Evolutionary conservation across 2,888 invertebrate species (phyloP).

Genomic region (Drosophila mettleri): DNA sequence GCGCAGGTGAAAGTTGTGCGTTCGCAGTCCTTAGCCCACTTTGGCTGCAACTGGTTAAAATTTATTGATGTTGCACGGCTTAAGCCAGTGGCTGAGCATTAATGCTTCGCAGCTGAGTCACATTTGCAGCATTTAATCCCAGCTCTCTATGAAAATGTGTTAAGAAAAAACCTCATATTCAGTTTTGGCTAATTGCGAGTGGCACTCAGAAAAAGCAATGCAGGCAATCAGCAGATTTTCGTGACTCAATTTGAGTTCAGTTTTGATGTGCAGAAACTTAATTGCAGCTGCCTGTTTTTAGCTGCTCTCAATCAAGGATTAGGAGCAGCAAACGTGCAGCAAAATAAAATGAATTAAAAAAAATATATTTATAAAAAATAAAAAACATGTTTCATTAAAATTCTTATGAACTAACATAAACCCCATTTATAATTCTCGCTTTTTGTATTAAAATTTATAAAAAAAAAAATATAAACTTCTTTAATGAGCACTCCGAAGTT

Average conservation of each 20-base stretch:
- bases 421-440: too few species aligned
- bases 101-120: conserved; percentile 1
- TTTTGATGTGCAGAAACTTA: neutral
- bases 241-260: neutral
- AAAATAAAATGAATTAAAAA: too few species aligned
- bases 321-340: too few species aligned
- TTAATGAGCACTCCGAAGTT: neutral
- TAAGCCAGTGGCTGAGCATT: conserved; percentile 25
- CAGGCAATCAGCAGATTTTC: conserved; percentile 50
- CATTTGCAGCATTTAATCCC: conserved; percentile 19
- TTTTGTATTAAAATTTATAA: neutral
- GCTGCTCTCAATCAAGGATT: neutral
- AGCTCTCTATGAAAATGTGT: neutral
- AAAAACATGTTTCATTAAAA: neutral
- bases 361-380: neutral
- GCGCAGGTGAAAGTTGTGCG: conserved; percentile 67
- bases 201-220: conserved; percentile 46
- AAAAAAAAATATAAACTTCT: neutral
- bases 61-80: conserved; percentile 50
- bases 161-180: neutral
- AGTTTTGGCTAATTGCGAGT: conserved; percentile 52
- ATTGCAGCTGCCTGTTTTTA: conserved; percentile 20
- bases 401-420: neutral
- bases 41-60: conserved; percentile 37
- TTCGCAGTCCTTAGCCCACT: neutral